Evolutionary conservation across 2,888 invertebrate species (phyloP).

Genomic region (Pterostichus niger): DNA sequence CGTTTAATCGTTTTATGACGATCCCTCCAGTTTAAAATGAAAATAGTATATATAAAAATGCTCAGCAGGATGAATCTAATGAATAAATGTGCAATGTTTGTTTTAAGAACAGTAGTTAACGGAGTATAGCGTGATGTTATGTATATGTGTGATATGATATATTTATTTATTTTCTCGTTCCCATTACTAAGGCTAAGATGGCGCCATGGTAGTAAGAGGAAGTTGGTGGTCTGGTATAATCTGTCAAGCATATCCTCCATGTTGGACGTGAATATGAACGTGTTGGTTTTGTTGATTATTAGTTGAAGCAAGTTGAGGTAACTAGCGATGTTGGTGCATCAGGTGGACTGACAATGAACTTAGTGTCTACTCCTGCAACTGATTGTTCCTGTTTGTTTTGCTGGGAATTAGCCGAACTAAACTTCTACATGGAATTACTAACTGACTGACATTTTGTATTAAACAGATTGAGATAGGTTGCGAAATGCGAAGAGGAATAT

Average conservation of each 20-base stretch:
- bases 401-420: conserved; percentile 24
- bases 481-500: no score
- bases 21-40: no score
- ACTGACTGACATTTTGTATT: not conserved
- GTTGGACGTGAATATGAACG: conserved; percentile 10
- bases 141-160: no score
- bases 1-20: no score
- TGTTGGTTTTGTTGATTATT: conserved; percentile 64
- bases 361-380: conserved; percentile 9
- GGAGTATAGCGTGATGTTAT: no score
- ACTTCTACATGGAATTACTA: conserved; percentile 7
- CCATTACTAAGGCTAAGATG: no score
- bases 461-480: not conserved
- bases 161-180: no score
- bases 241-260: conserved; percentile 48
- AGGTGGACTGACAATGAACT: conserved; percentile 61
- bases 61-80: no score
- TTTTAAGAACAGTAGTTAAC: no score
- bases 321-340: conserved; percentile 50
- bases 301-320: conserved; percentile 61
- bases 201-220: not conserved
- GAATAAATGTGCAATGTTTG: no score
- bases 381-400: conserved; percentile 43
- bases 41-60: no score
- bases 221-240: conserved; percentile 39